Conservation (phyloP, 2,888 invertebrate genomes). For the Hyppa rectilinea region DNA sequence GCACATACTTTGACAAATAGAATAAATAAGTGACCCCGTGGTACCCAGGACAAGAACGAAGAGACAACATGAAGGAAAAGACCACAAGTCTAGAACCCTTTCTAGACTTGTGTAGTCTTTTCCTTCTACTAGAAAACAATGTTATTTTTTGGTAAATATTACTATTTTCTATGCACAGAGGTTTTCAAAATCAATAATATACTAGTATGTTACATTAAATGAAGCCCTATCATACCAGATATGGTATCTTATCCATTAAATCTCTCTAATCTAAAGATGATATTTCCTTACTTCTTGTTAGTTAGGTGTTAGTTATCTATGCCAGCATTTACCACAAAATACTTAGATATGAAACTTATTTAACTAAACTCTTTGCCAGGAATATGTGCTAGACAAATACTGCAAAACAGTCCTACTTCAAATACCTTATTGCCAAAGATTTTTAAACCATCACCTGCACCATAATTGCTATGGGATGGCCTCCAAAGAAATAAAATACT, state of each 20-base stretch:
- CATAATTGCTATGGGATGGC: neutral
- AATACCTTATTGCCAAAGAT: neutral
- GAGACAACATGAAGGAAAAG: no score
- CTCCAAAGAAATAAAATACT: neutral
- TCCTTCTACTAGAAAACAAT: no score
- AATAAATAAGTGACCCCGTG: neutral
- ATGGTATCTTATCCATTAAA: constrained; percentile 7
- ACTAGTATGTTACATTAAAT: neutral
- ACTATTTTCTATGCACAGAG: neutral
- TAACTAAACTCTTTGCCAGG: neutral
- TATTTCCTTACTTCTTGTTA: neutral
- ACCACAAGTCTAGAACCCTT: no score
- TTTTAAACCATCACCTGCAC: neutral
- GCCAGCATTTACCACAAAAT: neutral
- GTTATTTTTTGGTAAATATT: neutral
- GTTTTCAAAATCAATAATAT: neutral
- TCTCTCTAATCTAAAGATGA: constrained; percentile 8
- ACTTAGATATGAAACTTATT: neutral
- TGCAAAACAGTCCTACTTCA: neutral
- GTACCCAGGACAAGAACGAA: no score
- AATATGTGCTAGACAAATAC: neutral
- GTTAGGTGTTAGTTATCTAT: neutral
- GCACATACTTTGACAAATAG: neutral
- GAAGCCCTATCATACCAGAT: neutral
- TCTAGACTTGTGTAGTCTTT: no score